Evolutionary conservation across 2,113 vertebrate species (phyloP).

Genomic region (Hydropotes inermis): DNA sequence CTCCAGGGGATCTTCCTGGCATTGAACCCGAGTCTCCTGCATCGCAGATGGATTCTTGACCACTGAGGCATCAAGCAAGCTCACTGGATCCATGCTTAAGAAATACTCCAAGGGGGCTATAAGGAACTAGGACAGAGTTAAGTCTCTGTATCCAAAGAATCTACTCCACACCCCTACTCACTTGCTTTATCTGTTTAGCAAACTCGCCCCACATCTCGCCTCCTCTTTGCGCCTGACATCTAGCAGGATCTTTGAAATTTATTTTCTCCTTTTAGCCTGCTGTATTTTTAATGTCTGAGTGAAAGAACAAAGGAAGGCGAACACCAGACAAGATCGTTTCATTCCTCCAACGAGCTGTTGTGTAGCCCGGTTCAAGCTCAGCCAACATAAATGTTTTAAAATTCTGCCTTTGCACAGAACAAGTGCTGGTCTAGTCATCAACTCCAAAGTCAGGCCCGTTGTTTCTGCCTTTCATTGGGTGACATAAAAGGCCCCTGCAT

Average conservation of each 20-base stretch:
- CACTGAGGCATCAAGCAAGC: neutral
- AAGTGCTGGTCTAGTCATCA: slow-evolving; percentile 51
- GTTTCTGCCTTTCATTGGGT: slow-evolving; percentile 79
- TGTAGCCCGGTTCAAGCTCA: slow-evolving; percentile 58
- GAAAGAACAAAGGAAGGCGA: slow-evolving; percentile 60
- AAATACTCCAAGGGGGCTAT: neutral
- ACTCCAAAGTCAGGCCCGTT: slow-evolving; percentile 74
- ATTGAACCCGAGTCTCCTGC: neutral
- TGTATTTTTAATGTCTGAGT: slow-evolving; percentile 64
- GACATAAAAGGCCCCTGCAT: slow-evolving; percentile 83
- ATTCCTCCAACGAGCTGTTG: slow-evolving; percentile 12
- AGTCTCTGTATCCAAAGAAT: neutral
- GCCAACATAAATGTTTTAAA: slow-evolving; percentile 79
- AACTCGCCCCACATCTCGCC: neutral
- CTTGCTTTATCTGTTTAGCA: slow-evolving; percentile 39
- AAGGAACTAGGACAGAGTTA: neutral
- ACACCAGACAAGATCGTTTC: slow-evolving; percentile 45
- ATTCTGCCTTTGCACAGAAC: slow-evolving; percentile 61
- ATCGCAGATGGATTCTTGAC: neutral
- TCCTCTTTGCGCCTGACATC: slow-evolving; percentile 28
- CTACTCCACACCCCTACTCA: neutral
- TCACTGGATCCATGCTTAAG: neutral
- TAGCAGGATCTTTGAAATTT: slow-evolving; percentile 62
- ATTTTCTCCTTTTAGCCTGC: slow-evolving; percentile 67
- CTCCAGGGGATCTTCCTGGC: neutral